Conservation (phyloP, 2,113 vertebrate genomes). For the Macroglossus sobrinus region DNA sequence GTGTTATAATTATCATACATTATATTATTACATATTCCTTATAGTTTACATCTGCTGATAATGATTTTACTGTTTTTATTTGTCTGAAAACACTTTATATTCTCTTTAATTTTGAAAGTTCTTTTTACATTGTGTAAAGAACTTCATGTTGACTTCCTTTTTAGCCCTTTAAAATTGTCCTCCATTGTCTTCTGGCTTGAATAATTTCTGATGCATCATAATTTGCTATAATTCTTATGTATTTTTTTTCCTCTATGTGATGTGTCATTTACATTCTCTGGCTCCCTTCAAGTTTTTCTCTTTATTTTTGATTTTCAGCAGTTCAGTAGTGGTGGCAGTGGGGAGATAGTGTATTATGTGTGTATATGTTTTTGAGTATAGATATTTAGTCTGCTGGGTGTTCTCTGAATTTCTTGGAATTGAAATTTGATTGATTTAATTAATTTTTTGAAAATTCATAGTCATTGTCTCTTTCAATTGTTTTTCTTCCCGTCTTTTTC, state of each 20-base stretch:
- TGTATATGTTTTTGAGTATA: not conserved
- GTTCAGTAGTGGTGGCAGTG: not conserved
- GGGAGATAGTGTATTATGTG: not conserved
- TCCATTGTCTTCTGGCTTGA: not conserved
- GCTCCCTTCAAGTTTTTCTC: not conserved
- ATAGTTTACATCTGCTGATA: not conserved
- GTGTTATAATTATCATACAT: not conserved
- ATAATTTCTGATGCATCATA: not conserved
- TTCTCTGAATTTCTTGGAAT: not conserved
- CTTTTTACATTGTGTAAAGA: not conserved
- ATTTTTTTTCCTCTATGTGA: not conserved
- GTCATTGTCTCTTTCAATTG: not conserved
- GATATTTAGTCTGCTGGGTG: not conserved
- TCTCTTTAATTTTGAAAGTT: not conserved
- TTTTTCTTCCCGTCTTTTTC: not conserved
- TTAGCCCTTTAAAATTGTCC: not conserved
- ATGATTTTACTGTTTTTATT: not conserved
- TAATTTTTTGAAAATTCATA: not conserved
- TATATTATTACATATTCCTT: not conserved
- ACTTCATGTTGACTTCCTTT: not conserved
- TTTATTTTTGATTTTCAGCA: not conserved
- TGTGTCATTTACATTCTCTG: too few relatives aligned
- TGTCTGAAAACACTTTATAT: not conserved
- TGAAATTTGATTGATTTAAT: not conserved
- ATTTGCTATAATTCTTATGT: not conserved